Conservation (phyloP, 2,888 invertebrate genomes). For the Trichogramma dendrolimi region DNA sequence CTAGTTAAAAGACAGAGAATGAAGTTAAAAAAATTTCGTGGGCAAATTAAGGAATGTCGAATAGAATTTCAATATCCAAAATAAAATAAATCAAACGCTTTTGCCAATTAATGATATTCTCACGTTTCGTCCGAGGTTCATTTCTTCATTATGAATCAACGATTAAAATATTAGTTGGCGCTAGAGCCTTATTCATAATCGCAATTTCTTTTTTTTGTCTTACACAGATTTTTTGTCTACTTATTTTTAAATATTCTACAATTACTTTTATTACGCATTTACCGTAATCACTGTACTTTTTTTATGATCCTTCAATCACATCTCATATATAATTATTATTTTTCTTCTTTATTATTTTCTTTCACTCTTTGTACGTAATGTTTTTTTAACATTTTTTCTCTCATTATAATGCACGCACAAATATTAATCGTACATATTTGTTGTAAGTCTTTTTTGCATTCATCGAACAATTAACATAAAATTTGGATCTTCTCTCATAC, state of each 20-base stretch:
- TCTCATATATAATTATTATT: conserved; percentile 23
- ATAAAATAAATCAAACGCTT: too few species aligned
- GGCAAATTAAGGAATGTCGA: too few species aligned
- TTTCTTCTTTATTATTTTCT: conserved; percentile 24
- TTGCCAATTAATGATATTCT: conserved; percentile 18
- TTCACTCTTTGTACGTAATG: conserved; percentile 34
- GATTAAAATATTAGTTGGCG: conserved; percentile 29
- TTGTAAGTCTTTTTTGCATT: conserved; percentile 29
- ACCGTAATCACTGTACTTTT: conserved; percentile 27
- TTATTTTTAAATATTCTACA: conserved; percentile 25
- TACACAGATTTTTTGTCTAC: conserved; percentile 27
- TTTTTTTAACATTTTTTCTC: not conserved
- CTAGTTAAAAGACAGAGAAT: too few species aligned
- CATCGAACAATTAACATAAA: conserved; percentile 14
- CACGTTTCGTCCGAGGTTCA: conserved; percentile 30
- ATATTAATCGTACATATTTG: conserved; percentile 38
- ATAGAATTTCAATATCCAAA: too few species aligned
- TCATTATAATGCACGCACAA: conserved; percentile 34
- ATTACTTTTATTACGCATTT: conserved; percentile 27
- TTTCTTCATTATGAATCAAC: conserved; percentile 27
- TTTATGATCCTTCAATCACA: conserved; percentile 20
- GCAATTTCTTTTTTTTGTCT: conserved; percentile 25
- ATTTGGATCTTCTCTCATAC: conserved; percentile 12
- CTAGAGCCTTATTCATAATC: conserved; percentile 24
- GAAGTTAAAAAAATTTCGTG: too few species aligned